Base-by-base conservation (phyloP, 2,888 invertebrate species). In the Trissolcus japonicus region DNA sequence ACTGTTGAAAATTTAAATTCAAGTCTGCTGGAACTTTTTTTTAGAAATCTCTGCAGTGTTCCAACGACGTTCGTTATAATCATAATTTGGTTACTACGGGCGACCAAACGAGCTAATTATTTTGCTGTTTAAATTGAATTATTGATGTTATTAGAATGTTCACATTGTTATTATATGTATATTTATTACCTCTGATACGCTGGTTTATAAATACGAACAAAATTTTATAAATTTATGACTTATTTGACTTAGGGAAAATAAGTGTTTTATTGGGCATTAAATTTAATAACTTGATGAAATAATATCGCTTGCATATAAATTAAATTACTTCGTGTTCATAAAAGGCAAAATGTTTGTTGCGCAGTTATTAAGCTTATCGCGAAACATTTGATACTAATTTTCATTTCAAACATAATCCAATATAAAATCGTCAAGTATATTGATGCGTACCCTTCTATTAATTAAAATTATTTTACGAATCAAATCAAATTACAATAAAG, bases 231-330 rank as follows among this genome's bases (percentile, higher is more conserved):
- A 68, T 41, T 53, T 46, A 67, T 54, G 35, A 75, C 59, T 75
- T 75, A 69, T 69, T 60, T 43, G 63, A 11, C 35, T 35, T 40
- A 25, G 55, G 54, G 62, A 59, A 43, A 63, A 57, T 60, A 69
- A 68, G 55, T 69, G 65, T 69, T 75, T 68, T 59, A 68, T 75
- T 59, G 56, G 53, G 40, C 61, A 62, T 67, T 67, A 50, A 53
- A 75, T 53, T 75, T 60, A 75, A 68, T 75, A 75, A 75, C 63
- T 68, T 57, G 59, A 63, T 75, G 53, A 68, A 68, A 69, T 75
- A 65, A 76, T 76, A 66, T 57, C 43, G 61, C 53, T 63, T 48
- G 69, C 35, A 29, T 61, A 66, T 61, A 69, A 69, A 66, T 76
- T 76, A 76, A 43, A 76, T 75, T 75, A 66, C 65, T 76, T 56